A percentile compares a stretch with the other conserved stretches of the same genome.
phyloP scores from a whole-genome alignment of 2,797 vertebrate species.

The Margarornis squamiger region DNA sequence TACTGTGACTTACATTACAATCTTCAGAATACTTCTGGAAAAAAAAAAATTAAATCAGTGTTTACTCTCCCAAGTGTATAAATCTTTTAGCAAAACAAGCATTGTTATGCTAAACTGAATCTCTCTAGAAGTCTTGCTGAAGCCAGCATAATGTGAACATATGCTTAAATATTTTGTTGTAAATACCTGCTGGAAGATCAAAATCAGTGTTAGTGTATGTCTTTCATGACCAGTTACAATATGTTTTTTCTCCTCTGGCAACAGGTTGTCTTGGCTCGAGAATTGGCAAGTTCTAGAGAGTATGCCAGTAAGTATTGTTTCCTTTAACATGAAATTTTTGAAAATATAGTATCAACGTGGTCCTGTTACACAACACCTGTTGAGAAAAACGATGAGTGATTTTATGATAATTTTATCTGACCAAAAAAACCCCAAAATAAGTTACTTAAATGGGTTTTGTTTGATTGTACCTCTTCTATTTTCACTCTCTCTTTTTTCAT shows the following conservation, averaged over 20 bases:
- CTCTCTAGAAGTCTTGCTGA: background rate
- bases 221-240: background rate
- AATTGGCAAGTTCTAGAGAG: constrained; percentile 92
- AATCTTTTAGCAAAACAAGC: background rate
- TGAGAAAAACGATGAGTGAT: background rate
- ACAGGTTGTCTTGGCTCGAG: constrained; percentile 97
- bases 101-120: background rate
- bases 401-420: background rate
- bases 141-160: background rate
- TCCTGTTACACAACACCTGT: background rate
- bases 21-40: background rate
- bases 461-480: background rate
- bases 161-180: background rate
- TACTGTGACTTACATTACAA: background rate
- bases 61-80: background rate
- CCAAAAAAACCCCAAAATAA: background rate
- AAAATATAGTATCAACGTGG: background rate
- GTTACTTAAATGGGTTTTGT: background rate
- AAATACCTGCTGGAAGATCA: background rate
- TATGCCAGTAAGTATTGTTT: constrained; percentile 91
- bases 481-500: constrained; percentile 43
- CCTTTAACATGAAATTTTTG: background rate
- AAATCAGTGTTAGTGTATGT: background rate
- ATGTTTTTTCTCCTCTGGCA: constrained; percentile 9
- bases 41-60: background rate